Base-by-base conservation (phyloP, 2,888 invertebrate species). In the Caenorhabditis angaria region DNA sequence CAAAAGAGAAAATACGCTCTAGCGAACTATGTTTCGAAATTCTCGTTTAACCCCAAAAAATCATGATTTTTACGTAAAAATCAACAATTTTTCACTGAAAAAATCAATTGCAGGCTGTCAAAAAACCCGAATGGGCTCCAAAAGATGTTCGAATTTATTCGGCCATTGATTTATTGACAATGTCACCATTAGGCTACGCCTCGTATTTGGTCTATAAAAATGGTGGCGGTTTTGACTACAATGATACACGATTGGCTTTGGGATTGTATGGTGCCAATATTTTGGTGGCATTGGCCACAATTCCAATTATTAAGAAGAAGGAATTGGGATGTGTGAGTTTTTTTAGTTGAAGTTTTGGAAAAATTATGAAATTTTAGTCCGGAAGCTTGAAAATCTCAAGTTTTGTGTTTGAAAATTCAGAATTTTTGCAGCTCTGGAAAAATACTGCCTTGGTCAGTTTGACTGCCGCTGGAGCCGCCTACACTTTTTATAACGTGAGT, bases 171-270 rank as follows among this genome's bases (percentile, higher is more conserved):
- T 56, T 82, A 6, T 67, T 82, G 22, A 80, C 82, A 2, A 65
- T 83, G 47, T 68, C 80, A 8, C 83, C 85, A 22, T 67, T 85
- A 28, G 85, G 85, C 32, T 85, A 85, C 66, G 85, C 85, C 20
- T 82, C 84, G 20, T 85, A 85, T 62, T 68, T 85, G 32, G 81
- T 84, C 59, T 85, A 81, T 78, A 85, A 84, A 63, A 80, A 84
- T 67, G 85, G 85, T 10, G 85, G 85, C 54, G 85, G 85, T 8
- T 85, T 85, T 69, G 83, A 82, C 69, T 83, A 84, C 77, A 80
- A 77, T 48, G 85, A 85, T 69, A 84, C 84, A 3, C 78, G 77
- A 22, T 55, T 79, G 50, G 84, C 85, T 24, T 71, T 85, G 50
- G 79, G 75, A 14, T 62, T 85, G 35, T 84, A 81, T 60, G 84